Evolutionary conservation across 2,113 vertebrate genomes (phyloP), one percentile per base, ranked within the genome.

Genomic region (Chelonoidis abingdonii): DNA sequence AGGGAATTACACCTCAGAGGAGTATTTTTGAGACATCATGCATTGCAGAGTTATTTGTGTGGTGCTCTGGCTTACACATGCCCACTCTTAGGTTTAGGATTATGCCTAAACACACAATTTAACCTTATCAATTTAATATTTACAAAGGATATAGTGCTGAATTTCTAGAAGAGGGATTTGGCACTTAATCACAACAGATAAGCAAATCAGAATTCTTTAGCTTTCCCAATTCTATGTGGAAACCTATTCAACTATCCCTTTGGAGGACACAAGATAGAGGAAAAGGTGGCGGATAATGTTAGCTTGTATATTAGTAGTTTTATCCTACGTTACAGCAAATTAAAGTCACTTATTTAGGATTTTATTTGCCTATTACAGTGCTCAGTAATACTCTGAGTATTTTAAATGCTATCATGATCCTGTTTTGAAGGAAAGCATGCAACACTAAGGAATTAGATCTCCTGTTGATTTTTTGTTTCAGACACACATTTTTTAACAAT

Each of bases 21-120:
- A 8, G 4, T 84, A 8, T 3, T 29, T 86, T 49, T 47, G 53
- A 86, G 76, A 31, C 11, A 76, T 6, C 5, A 5, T 47, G 19
- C 2, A 1, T 1, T 12, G 6, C 75, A 19, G 52, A 3, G 0
- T 54, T 69, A 24, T 80, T 19, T 1, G 76, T 16, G 56, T 13
- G 41, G 4, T 80, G 14, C 8, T 89, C 69, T 17, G 5, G 31
- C 57, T 53, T 50, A 84, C 83, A 82, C 41, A 54, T 0, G 11
- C 75, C 19, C 57, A 88, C 14, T 2, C 4, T 84, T 52, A 47
- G 47, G 49, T 0, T 0, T 53, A 10, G 35, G 54, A 4, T 76
- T 82, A 69, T 84, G 31, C 10, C 8, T 62, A 52, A 87, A 88
- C 21, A 54, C 6, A 9, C 49, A 25, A 50, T 57, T 79, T 84